Conservation (phyloP, 2,113 vertebrate genomes). For the Oceanodroma tethys region DNA sequence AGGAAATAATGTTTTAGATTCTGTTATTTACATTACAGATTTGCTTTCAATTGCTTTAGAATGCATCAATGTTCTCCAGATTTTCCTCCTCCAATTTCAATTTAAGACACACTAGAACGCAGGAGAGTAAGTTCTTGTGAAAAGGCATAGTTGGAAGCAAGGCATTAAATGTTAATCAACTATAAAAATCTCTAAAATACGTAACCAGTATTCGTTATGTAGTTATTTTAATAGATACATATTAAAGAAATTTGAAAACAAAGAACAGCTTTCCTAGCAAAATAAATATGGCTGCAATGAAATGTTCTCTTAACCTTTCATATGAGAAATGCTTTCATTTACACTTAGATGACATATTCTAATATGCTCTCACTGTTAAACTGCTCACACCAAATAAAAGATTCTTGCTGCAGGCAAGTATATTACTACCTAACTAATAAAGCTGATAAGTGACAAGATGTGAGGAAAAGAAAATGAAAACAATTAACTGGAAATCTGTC, state of each 20-base stretch:
- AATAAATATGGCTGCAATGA: background rate
- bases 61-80: background rate
- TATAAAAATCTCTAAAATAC: background rate
- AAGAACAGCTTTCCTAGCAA: background rate
- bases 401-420: constrained; percentile 5
- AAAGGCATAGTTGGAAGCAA: background rate
- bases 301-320: background rate
- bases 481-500: constrained; percentile 32
- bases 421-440: background rate
- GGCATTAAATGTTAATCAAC: background rate
- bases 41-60: background rate
- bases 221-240: background rate
- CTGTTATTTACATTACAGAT: background rate
- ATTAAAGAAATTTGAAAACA: background rate
- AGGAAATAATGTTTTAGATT: background rate
- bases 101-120: background rate
- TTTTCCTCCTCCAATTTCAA: background rate
- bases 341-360: background rate
- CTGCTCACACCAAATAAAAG: background rate
- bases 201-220: background rate
- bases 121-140: background rate
- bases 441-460: background rate
- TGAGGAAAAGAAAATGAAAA: constrained; percentile 15
- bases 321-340: background rate
- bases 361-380: background rate